phyloP scores from a whole-genome alignment of 2,113 vertebrate genomes.

The Platanista minor region DNA sequence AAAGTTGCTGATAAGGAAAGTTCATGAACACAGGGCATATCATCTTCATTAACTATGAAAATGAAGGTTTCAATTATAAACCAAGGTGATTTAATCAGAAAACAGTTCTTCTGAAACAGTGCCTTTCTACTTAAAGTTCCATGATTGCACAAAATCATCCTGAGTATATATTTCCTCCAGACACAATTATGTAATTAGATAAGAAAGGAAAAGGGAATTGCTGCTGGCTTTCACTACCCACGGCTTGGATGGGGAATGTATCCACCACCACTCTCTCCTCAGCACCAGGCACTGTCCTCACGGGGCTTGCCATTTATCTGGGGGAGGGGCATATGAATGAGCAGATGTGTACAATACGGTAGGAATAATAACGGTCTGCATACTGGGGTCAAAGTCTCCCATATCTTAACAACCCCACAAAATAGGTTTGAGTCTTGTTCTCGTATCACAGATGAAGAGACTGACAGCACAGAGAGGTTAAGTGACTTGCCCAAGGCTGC shows the following conservation, averaged over 20 bases:
- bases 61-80: not conserved
- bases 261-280: rapidly evolving
- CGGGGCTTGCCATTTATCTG: rapidly evolving
- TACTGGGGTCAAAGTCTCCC: rapidly evolving
- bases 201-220: rapidly evolving
- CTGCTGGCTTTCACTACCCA: rapidly evolving
- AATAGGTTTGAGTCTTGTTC: not conserved
- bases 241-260: rapidly evolving
- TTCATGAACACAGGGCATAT: not conserved
- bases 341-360: rapidly evolving
- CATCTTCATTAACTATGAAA: not conserved
- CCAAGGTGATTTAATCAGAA: not conserved
- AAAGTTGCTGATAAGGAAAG: not conserved
- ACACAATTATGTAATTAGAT: rapidly evolving
- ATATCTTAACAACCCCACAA: rapidly evolving
- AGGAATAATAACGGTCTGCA: rapidly evolving
- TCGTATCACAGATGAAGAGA: rapidly evolving
- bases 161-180: not conserved
- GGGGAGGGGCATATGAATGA: rapidly evolving
- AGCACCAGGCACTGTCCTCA: rapidly evolving
- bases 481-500: not conserved
- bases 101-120: not conserved
- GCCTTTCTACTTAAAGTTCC: not conserved
- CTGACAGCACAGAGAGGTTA: rapidly evolving
- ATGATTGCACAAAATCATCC: not conserved